phyloP scores from a whole-genome alignment of 2,888 invertebrate species.

The Phalangium opilio region DNA sequence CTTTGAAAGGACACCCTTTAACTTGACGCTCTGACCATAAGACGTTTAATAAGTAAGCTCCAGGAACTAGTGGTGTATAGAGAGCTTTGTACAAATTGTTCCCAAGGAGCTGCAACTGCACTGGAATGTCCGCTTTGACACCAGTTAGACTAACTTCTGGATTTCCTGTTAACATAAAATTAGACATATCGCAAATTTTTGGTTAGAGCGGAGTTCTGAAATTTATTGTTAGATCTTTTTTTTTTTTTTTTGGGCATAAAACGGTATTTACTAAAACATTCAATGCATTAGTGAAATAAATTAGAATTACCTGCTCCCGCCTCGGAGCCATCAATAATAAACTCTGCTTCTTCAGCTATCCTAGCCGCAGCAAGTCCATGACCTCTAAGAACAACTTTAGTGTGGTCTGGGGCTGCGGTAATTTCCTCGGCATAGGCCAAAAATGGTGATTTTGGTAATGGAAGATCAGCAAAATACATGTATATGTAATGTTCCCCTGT shows the following conservation, averaged over 20 bases:
- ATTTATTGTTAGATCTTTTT: no score
- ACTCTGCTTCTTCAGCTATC: slow-evolving; percentile 80
- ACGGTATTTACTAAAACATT: no score
- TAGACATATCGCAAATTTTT: neutral
- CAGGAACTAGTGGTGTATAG: slow-evolving; percentile 60
- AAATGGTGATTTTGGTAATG: slow-evolving; percentile 57
- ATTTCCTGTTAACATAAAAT: slow-evolving; percentile 27
- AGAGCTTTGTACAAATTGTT: slow-evolving; percentile 79
- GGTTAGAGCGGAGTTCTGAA: no score
- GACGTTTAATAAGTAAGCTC: slow-evolving; percentile 72
- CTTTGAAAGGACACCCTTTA: slow-evolving; percentile 62
- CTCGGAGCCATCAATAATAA: slow-evolving; percentile 73
- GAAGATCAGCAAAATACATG: slow-evolving; percentile 56
- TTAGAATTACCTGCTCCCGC: slow-evolving; percentile 44
- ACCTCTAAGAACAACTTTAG: slow-evolving; percentile 60
- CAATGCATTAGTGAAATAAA: no score
- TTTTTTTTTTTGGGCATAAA: no score
- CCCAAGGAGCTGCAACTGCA: slow-evolving; percentile 60
- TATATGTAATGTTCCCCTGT: slow-evolving; percentile 59
- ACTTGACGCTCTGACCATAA: slow-evolving; percentile 71
- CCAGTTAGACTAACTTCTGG: slow-evolving; percentile 70
- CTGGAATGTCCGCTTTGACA: slow-evolving; percentile 57
- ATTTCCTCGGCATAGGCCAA: slow-evolving; percentile 30
- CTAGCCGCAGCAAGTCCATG: slow-evolving; percentile 79
- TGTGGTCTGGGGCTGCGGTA: slow-evolving; percentile 26